Base-by-base conservation (phyloP, 2,113 vertebrate species). In the Odontophorus gujanensis region DNA sequence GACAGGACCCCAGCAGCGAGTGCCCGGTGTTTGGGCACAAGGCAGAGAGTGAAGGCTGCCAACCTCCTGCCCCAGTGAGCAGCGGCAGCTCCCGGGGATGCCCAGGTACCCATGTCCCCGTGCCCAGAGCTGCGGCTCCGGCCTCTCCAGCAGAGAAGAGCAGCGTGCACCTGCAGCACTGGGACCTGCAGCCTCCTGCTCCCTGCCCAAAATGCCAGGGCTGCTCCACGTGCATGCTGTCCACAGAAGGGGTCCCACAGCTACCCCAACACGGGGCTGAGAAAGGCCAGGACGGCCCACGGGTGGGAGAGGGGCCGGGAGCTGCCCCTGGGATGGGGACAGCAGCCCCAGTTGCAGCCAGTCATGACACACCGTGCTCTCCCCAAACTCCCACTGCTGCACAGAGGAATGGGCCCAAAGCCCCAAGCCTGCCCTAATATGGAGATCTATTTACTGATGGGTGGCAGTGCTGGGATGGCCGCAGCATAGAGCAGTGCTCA, bases 151-250 rank as follows among this genome's bases (percentile, higher is more conserved):
- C 26, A 53, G 9, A 26, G 32, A 14, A 81, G 45, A 30, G 26
- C 18, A 7, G 61, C 0, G 2, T 9, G 34, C 45, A 13, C 71
- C 11, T 0, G 0, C 42, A 24, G 83, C 1, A 1, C 5, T 30
- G 7, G 69, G 43, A 58, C 21, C 57, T 2, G 2, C 21, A 66
- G 74, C 20, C 59, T 67, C 61, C 57, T 59, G 66, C 45, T 36
- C 3, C 1, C 67, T n/a, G 8, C 69, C 65, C 43, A 5, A 43
- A 57, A 21, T 21, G 9, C 34, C 16, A 21, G 36, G 38, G 19
- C 36, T 15, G 51, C 28, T 73, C 50, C 20, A 20, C 13, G 19
- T 13, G 12, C 36, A 13, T 9, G 48, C 24, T 30, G 51, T 28
- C 51, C 20, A 42, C 36, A 38, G 36, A 21, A 21, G 26, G 38